Percentiles rank a stretch among this genome's conserved stretches.
These are phyloP conservation scores for Gavia stellata DNA, from an alignment of 2,113 vertebrate species.

Conservation along the genomic window DNA sequence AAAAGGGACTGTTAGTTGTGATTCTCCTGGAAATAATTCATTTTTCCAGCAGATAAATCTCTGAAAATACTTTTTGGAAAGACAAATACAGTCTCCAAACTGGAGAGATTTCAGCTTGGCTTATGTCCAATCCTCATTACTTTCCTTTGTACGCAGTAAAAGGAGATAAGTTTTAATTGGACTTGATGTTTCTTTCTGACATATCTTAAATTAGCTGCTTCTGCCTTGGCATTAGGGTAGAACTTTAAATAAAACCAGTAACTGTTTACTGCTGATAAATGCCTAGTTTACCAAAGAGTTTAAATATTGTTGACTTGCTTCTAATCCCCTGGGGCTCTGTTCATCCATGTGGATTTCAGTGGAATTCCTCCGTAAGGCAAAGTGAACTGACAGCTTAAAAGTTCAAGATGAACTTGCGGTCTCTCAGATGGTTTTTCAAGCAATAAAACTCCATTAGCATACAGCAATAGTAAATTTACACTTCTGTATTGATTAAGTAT, in stretches of 20 bases:
- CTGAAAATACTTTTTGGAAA: conserved; percentile 26
- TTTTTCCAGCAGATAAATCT: conserved; percentile 48
- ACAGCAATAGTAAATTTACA: neutral
- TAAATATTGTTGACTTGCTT: conserved; percentile 43
- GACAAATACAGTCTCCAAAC: neutral
- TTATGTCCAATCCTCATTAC: neutral
- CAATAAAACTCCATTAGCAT: neutral
- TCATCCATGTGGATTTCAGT: conserved; percentile 13
- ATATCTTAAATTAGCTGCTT: conserved; percentile 28
- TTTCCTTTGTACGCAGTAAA: neutral
- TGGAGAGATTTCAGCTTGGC: neutral
- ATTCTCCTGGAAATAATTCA: conserved; percentile 30
- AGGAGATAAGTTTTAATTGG: conserved; percentile 42
- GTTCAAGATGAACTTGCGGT: neutral
- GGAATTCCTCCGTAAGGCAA: conserved; percentile 28
- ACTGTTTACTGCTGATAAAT: conserved; percentile 45
- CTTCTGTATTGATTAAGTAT: neutral
- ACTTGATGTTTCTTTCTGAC: neutral
- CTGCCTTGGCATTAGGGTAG: neutral
- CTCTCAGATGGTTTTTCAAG: neutral
- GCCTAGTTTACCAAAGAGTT: conserved; percentile 24
- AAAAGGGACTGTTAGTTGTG: neutral
- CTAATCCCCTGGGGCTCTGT: neutral
- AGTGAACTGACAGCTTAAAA: conserved; percentile 12
- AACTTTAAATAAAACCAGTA: conserved; percentile 15